Conservation (phyloP, 2,888 invertebrate species). For the Andrena haemorrhoa region DNA sequence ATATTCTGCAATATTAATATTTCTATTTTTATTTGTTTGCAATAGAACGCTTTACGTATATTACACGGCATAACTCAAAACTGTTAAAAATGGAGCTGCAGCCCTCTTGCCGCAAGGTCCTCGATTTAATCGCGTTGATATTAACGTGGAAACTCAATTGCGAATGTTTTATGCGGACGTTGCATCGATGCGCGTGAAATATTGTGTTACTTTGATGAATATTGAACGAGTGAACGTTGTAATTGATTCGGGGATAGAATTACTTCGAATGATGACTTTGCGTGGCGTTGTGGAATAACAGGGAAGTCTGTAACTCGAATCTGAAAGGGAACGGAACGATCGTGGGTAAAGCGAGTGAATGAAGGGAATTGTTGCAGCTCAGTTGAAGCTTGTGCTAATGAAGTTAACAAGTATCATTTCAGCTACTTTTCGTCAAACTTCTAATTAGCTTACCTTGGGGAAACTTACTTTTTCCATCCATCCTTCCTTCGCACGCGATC, state of each 20-base stretch:
- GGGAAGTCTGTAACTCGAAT: neutral
- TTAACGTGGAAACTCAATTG: neutral
- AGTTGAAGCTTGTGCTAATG: slow-evolving; percentile 24
- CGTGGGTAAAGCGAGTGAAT: slow-evolving; percentile 17
- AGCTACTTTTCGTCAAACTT: slow-evolving; percentile 44
- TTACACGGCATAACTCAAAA: neutral
- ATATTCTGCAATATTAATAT: too few relatives aligned
- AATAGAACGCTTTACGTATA: neutral
- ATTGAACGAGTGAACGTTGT: neutral
- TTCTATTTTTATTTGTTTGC: too few relatives aligned
- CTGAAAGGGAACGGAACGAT: slow-evolving; percentile 5
- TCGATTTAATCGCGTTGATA: neutral
- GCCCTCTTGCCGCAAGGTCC: too few relatives aligned
- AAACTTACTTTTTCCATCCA: slow-evolving; percentile 42
- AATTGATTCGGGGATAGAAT: neutral
- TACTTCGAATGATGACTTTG: neutral
- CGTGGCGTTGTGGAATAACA: neutral
- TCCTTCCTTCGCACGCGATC: slow-evolving; percentile 16
- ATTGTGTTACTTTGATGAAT: neutral
- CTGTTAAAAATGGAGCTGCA: neutral
- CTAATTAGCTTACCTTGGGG: slow-evolving; percentile 34
- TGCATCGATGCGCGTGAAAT: neutral
- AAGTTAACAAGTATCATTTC: slow-evolving; percentile 51
- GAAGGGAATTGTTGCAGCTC: slow-evolving; percentile 20
- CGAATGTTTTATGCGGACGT: neutral